These are phyloP conservation scores for Coendou prehensilis DNA, from an alignment of 2,797 vertebrate genomes.

Conservation along the genomic window DNA sequence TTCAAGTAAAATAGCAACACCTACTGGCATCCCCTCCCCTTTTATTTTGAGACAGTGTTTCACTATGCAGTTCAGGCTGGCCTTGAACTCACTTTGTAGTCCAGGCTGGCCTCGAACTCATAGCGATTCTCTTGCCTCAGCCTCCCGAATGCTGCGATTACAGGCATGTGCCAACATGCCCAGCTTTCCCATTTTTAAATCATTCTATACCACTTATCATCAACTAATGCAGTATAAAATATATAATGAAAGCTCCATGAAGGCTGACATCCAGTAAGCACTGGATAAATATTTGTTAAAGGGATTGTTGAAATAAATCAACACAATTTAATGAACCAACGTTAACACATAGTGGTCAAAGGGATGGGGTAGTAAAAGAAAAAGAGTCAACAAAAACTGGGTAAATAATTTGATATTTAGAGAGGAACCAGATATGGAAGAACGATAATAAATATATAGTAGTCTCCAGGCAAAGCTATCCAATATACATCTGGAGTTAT, in stretches of 20 bases:
- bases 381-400: not conserved
- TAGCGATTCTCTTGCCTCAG: not conserved
- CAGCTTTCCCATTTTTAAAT: not conserved
- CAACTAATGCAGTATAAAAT: not conserved
- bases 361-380: not conserved
- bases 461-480: not conserved
- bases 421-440: not conserved
- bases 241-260: not conserved
- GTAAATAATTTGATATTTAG: not conserved
- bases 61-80: not conserved
- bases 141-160: not conserved
- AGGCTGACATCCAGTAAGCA: not conserved
- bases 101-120: not conserved
- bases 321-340: slow-evolving; percentile 9
- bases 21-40: not conserved
- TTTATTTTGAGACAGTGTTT: not conserved
- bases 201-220: not conserved
- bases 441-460: not conserved
- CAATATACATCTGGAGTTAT: not conserved
- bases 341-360: not conserved
- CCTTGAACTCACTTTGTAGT: not conserved
- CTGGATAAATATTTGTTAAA: slow-evolving; percentile 13
- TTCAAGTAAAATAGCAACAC: not conserved
- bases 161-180: not conserved
- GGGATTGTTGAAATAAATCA: slow-evolving; percentile 21